These are phyloP conservation scores for Cebus imitator DNA, from an alignment of 2,113 vertebrate genomes.

Conservation along the genomic window DNA sequence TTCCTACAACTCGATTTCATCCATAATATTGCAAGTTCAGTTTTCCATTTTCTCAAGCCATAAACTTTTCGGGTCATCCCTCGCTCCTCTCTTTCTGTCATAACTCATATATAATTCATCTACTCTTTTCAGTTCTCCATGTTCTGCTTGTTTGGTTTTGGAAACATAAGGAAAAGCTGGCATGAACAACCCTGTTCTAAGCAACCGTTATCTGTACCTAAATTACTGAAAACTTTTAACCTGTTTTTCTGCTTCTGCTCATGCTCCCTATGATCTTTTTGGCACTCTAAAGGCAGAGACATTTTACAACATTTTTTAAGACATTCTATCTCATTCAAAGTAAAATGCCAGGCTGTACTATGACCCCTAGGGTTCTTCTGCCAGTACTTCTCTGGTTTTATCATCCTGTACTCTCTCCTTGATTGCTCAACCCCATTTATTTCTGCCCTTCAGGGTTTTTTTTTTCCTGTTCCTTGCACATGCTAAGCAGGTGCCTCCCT, in stretches of 20 bases:
- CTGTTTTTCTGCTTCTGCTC: background rate
- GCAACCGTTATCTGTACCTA: background rate
- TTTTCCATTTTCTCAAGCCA: background rate
- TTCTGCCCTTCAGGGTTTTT: no score
- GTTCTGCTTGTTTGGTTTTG: background rate
- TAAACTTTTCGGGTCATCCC: background rate
- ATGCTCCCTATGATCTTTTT: fast-evolving
- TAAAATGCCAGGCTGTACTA: background rate
- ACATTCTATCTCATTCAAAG: background rate
- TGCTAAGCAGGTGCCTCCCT: fast-evolving
- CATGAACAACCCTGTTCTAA: background rate
- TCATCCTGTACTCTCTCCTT: no score
- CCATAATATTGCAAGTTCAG: background rate
- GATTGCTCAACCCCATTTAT: background rate
- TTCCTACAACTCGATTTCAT: background rate
- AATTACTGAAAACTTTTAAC: background rate
- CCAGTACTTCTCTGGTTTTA: fast-evolving
- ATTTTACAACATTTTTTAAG: background rate
- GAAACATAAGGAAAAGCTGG: background rate
- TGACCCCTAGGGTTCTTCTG: background rate
- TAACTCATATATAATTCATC: background rate
- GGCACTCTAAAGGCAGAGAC: background rate
- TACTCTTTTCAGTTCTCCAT: background rate
- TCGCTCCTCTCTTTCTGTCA: background rate
- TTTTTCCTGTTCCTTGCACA: background rate